Conservation (phyloP, 2,797 vertebrate genomes). For the Chelon labrosus region DNA sequence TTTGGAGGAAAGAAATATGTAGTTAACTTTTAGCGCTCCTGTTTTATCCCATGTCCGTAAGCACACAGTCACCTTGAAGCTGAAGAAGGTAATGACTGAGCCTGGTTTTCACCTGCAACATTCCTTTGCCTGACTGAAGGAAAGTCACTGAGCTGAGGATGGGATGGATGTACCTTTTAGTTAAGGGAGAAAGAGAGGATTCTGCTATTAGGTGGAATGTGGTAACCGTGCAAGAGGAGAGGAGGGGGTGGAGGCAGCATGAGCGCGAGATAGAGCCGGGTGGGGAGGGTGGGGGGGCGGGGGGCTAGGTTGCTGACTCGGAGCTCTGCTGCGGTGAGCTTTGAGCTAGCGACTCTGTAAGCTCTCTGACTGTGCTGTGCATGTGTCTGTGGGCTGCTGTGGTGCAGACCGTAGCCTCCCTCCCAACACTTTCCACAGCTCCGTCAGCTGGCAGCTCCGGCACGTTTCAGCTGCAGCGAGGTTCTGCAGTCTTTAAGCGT, state of each 20-base stretch:
- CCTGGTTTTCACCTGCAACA: background rate
- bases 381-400: constrained; percentile 53
- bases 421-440: constrained; percentile 51
- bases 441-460: constrained; percentile 60
- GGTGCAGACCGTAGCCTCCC: constrained; percentile 67
- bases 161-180: constrained; percentile 34
- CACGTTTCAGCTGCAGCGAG: constrained; percentile 50
- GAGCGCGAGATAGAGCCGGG: constrained; percentile 45
- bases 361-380: constrained; percentile 49
- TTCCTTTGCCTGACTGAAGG: background rate
- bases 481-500: constrained; percentile 49
- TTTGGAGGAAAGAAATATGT: too few relatives aligned
- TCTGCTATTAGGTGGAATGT: constrained; percentile 90
- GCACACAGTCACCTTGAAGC: background rate
- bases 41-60: constrained; percentile 2
- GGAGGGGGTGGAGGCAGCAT: constrained; percentile 60
- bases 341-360: constrained; percentile 69
- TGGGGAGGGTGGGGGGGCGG: constrained; percentile 42
- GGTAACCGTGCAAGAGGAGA: constrained; percentile 78
- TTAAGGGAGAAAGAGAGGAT: constrained; percentile 43
- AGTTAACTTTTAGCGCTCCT: background rate
- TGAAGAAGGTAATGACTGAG: background rate
- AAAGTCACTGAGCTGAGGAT: constrained; percentile 12
- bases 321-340: constrained; percentile 76
- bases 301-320: constrained; percentile 71